Conservation (phyloP, 2,797 vertebrate genomes). For the Gadopsis marmoratus region DNA sequence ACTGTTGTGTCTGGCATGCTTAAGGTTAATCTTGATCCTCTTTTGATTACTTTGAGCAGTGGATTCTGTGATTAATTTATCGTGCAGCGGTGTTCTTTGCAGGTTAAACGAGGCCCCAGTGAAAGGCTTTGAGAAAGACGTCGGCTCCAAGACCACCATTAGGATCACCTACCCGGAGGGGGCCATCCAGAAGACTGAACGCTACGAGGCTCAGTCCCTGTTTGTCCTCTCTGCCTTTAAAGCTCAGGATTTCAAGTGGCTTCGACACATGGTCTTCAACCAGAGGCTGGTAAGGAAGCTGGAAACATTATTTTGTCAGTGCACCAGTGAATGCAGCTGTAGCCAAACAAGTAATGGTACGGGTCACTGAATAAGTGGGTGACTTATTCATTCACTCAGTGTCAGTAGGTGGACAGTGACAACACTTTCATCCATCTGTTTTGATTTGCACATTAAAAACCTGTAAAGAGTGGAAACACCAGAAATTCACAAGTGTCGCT, state of each 20-base stretch:
- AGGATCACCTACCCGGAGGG: constrained; percentile 96
- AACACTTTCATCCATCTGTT: neutral
- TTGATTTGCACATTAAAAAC: neutral
- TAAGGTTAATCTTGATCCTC: too few relatives aligned
- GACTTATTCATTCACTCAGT: neutral
- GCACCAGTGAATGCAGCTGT: neutral
- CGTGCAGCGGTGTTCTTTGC: constrained; percentile 50
- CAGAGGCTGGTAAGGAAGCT: constrained; percentile 89
- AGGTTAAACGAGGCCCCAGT: constrained; percentile 94
- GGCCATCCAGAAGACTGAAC: constrained; percentile 91
- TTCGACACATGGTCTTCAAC: constrained; percentile 92
- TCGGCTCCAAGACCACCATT: constrained; percentile 93
- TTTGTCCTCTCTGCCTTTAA: constrained; percentile 96
- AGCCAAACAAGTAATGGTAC: neutral
- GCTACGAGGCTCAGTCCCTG: constrained; percentile 90
- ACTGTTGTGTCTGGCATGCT: too few relatives aligned
- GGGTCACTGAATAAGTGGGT: neutral
- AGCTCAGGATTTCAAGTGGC: constrained; percentile 93
- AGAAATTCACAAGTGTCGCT: neutral
- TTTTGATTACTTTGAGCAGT: neutral
- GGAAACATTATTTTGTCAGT: neutral
- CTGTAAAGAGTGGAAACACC: neutral
- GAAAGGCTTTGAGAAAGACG: constrained; percentile 92
- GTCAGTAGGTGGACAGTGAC: neutral
- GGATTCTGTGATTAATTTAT: constrained; percentile 9